Evolutionary conservation across 2,888 invertebrate genomes (phyloP).

Genomic region (Drosophila sordidula): DNA sequence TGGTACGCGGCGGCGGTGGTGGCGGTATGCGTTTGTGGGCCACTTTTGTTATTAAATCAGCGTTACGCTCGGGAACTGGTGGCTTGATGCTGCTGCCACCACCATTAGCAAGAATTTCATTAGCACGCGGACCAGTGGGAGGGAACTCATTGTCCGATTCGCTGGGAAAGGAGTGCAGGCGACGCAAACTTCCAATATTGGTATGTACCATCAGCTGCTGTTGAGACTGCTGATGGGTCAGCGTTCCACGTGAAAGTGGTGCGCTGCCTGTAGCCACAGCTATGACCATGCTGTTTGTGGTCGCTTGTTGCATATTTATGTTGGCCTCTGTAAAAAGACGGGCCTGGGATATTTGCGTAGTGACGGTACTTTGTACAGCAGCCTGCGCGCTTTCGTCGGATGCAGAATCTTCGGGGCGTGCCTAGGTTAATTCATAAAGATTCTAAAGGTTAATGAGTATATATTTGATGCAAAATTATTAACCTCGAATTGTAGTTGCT

Average conservation of each 20-base stretch:
- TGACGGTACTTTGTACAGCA: constrained; percentile 84
- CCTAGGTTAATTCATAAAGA: constrained; percentile 53
- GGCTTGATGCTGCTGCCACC: constrained; percentile 88
- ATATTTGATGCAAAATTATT: constrained; percentile 16
- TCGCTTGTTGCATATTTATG: constrained; percentile 68
- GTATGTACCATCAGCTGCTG: constrained; percentile 75
- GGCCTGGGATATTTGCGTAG: constrained; percentile 85
- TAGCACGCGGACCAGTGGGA: constrained; percentile 83
- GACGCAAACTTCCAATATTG: constrained; percentile 87
- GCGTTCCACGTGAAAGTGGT: constrained; percentile 27
- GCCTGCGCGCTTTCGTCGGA: constrained; percentile 85
- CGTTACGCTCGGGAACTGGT: constrained; percentile 93
- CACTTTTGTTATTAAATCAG: constrained; percentile 90
- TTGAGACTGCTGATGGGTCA: constrained; percentile 57
- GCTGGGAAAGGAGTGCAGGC: constrained; percentile 94
- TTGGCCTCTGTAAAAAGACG: constrained; percentile 83
- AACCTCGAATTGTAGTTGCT: constrained; percentile 73
- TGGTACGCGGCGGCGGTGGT: constrained; percentile 96
- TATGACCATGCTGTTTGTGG: constrained; percentile 83
- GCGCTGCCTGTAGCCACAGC: constrained; percentile 48
- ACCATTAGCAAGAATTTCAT: constrained; percentile 49
- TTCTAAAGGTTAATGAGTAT: not conserved
- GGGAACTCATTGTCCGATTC: constrained; percentile 93
- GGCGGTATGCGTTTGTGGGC: constrained; percentile 92
- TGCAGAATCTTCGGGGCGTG: constrained; percentile 85